Evolutionary conservation across 2,888 invertebrate genomes (phyloP).

Genomic region (Sabatieria punctata): DNA sequence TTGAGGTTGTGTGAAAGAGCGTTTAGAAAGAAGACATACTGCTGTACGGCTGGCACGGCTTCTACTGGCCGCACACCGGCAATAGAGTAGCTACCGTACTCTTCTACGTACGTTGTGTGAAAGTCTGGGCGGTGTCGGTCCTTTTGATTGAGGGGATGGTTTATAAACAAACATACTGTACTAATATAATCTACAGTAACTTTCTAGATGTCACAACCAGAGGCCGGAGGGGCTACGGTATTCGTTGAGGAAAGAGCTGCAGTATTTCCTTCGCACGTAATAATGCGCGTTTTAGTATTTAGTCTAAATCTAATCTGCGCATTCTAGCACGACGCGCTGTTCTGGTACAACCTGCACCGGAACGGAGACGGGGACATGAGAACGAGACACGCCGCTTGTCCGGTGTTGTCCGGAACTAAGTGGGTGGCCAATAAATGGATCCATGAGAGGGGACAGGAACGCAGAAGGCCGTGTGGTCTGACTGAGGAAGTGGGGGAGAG

Average conservation of each 20-base stretch:
- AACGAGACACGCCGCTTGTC: slow-evolving; percentile 90
- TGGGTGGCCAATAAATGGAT: slow-evolving; percentile 98
- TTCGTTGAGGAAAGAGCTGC: slow-evolving; percentile 71
- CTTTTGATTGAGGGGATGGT: too few relatives aligned
- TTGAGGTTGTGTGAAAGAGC: too few relatives aligned
- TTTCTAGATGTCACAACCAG: slow-evolving; percentile 78
- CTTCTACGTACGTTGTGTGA: slow-evolving; percentile 89
- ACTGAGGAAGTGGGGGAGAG: slow-evolving; percentile 20
- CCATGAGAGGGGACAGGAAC: slow-evolving; percentile 75
- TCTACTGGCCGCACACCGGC: slow-evolving; percentile 51
- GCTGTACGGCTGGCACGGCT: too few relatives aligned
- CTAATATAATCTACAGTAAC: not conserved
- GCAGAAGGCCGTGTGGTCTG: slow-evolving; percentile 42
- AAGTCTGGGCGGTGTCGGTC: too few relatives aligned
- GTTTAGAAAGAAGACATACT: too few relatives aligned
- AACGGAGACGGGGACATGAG: slow-evolving; percentile 78
- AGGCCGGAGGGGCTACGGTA: slow-evolving; percentile 91
- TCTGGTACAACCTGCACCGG: slow-evolving; percentile 81
- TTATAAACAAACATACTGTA: not conserved
- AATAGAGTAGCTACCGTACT: slow-evolving; percentile 95
- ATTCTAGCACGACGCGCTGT: slow-evolving; percentile 60
- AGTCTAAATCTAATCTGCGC: not conserved
- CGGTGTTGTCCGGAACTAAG: slow-evolving; percentile 83
- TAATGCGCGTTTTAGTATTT: slow-evolving; percentile 2
- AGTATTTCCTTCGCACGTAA: slow-evolving; percentile 61